A percentile compares a stretch with the other conserved stretches of the same genome.
Conservation (phyloP, 2,797 vertebrate species). For the Hypotaenidia philippensis region DNA sequence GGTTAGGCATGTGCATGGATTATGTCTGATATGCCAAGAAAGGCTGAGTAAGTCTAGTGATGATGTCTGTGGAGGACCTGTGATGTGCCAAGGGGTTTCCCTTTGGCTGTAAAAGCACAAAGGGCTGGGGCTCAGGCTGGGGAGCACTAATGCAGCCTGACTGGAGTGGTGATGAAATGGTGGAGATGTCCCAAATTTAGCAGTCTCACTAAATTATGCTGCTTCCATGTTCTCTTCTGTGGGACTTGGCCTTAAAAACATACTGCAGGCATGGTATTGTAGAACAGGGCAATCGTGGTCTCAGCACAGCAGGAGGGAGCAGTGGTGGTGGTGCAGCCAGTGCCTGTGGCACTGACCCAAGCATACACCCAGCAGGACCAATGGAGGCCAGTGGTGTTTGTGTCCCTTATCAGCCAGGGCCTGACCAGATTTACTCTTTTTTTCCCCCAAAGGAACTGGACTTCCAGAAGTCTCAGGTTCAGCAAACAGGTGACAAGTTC, state of each 20-base stretch:
- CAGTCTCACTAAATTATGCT: not conserved
- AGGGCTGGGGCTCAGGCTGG: not conserved
- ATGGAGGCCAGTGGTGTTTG: accelerated
- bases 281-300: not conserved
- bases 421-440: not conserved
- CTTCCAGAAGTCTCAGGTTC: constrained; percentile 91
- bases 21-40: not conserved
- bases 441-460: constrained; percentile 89
- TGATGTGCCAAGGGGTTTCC: not conserved
- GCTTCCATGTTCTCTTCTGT: not conserved
- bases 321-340: not conserved
- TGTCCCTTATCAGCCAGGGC: not conserved
- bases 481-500: constrained; percentile 93
- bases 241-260: not conserved
- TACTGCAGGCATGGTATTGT: not conserved
- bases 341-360: not conserved
- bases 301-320: not conserved
- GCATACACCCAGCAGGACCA: accelerated
- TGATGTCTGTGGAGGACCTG: not conserved
- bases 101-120: not conserved
- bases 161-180: not conserved
- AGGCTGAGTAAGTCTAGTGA: not conserved
- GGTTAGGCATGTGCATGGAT: not conserved
- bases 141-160: not conserved
- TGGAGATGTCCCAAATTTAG: not conserved